Conservation (phyloP, 2,888 invertebrate genomes). For the Cataglyphis livida region DNA sequence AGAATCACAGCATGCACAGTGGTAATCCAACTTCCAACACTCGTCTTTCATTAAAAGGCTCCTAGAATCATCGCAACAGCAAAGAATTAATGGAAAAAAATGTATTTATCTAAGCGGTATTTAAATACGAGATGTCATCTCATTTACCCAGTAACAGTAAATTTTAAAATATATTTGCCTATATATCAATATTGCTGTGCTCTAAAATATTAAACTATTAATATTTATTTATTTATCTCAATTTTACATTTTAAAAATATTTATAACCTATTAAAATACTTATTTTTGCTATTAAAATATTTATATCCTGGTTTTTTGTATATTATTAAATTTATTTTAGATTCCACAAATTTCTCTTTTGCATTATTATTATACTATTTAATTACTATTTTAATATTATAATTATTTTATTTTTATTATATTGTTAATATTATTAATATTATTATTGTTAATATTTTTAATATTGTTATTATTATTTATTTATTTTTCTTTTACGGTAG, state of each 20-base stretch:
- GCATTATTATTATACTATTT: too few species aligned
- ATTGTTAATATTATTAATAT: background rate
- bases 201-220: background rate
- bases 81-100: background rate
- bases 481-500: too few species aligned
- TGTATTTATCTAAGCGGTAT: background rate
- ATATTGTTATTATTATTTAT: background rate
- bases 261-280: too few species aligned
- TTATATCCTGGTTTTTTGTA: background rate
- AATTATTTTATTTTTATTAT: background rate
- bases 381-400: background rate
- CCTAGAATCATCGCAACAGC: conserved; percentile 59
- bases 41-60: conserved; percentile 69
- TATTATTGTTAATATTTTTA: background rate
- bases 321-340: background rate
- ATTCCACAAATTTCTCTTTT: background rate
- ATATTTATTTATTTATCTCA: background rate
- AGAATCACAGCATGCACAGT: conserved; percentile 80
- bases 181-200: background rate
- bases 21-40: conserved; percentile 77
- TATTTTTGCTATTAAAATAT: background rate
- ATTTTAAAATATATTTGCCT: background rate
- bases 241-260: too few species aligned
- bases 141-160: background rate
- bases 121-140: background rate